Percentiles rank a stretch among this genome's conserved stretches.
These are phyloP conservation scores for Lamellibrachia luymesi DNA, from an alignment of 1,140 invertebrate species.

Conservation along the genomic window DNA sequence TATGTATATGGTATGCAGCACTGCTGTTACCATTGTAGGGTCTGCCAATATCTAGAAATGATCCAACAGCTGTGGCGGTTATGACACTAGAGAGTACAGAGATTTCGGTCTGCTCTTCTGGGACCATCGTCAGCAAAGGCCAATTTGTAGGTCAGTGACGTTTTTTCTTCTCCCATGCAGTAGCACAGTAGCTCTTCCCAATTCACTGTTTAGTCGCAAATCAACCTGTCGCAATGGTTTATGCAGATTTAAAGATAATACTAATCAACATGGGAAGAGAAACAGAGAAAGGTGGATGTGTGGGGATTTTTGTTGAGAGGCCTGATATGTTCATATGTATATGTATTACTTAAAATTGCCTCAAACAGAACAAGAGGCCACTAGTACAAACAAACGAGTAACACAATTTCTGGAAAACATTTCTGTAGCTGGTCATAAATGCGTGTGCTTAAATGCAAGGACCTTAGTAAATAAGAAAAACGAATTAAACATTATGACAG, in stretches of 20 bases:
- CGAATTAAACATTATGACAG: no score
- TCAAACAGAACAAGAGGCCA: no score
- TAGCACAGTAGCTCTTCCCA: neutral
- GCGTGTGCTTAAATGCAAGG: no score
- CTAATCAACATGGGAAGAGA: neutral
- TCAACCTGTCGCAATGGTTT: neutral
- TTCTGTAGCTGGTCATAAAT: no score
- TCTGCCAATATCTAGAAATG: slow-evolving; percentile 31
- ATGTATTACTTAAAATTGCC: no score
- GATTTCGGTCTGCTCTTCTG: slow-evolving; percentile 85
- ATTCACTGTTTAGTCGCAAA: neutral
- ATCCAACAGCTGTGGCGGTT: slow-evolving; percentile 82
- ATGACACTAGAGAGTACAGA: slow-evolving; percentile 91
- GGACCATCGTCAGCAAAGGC: slow-evolving; percentile 76
- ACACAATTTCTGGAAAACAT: no score
- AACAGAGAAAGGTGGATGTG: no score
- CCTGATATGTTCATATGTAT: no score
- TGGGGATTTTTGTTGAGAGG: no score
- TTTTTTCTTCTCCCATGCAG: neutral
- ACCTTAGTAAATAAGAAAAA: no score
- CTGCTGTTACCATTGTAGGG: slow-evolving; percentile 73
- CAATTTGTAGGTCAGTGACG: slow-evolving; percentile 48
- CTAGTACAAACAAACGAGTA: no score
- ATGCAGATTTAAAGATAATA: neutral
- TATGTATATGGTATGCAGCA: slow-evolving; percentile 60